Conservation (phyloP, 2,888 invertebrate species). For the Stramonita haemastoma region DNA sequence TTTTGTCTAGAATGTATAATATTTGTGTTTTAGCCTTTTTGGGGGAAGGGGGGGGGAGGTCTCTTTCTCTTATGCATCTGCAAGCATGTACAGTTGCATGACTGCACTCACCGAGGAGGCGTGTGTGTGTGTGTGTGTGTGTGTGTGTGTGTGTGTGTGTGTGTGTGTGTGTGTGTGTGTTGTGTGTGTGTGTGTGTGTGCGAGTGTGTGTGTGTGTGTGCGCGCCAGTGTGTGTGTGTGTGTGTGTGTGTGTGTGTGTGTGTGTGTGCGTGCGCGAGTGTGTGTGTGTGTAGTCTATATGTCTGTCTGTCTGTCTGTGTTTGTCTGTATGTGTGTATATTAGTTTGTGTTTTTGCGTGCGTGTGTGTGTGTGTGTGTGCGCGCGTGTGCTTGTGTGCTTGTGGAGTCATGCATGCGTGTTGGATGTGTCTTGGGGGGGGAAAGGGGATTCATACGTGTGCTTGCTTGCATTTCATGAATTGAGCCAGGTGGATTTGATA, state of each 20-base stretch:
- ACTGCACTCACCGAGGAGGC: neutral
- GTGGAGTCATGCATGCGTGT: neutral
- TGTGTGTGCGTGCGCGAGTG: neutral
- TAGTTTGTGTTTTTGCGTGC: too few relatives aligned
- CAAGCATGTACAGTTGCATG: too few relatives aligned
- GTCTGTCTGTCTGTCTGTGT: too few relatives aligned
- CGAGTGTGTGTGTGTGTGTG: slow-evolving; percentile 8
- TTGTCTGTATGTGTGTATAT: too few relatives aligned
- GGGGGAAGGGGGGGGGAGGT: too few relatives aligned
- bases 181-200: slow-evolving; percentile 25
- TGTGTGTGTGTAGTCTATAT: neutral
- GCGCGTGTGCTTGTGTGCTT: neutral
- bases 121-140: neutral
- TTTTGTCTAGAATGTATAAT: too few relatives aligned
- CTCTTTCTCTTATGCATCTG: too few relatives aligned
- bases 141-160: neutral
- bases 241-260: neutral
- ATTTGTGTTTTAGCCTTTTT: too few relatives aligned
- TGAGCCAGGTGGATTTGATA: too few relatives aligned
- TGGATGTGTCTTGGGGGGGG: neutral
- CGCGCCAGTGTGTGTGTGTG: neutral
- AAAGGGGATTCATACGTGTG: neutral
- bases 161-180: slow-evolving; percentile 25
- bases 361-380: neutral
- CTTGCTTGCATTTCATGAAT: too few relatives aligned